phyloP scores from a whole-genome alignment of 1,140 invertebrate genomes.

The Tetragnatha versicolor region DNA sequence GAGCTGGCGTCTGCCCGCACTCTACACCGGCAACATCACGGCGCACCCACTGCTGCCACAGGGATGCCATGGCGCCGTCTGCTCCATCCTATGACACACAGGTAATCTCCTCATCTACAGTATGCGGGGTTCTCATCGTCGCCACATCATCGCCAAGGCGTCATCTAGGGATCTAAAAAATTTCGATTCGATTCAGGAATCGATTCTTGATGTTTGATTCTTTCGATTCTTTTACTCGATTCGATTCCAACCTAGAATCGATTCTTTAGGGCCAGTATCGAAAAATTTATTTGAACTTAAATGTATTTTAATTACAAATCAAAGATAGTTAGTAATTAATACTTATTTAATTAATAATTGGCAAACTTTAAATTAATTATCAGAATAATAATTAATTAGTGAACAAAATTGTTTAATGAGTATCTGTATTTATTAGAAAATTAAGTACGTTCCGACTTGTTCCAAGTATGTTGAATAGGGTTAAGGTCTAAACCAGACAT shows the following conservation, averaged over 20 bases:
- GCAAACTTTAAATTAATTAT: too few species aligned
- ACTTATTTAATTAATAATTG: too few species aligned
- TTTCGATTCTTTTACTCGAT: not conserved
- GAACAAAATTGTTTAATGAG: too few species aligned
- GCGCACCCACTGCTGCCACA: conserved; percentile 58
- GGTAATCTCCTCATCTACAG: not conserved
- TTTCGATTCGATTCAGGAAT: not conserved
- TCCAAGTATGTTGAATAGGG: too few species aligned
- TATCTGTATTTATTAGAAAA: too few species aligned
- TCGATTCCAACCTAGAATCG: not conserved
- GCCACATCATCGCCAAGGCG: not conserved
- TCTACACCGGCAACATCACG: conserved; percentile 58
- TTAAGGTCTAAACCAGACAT: too few species aligned
- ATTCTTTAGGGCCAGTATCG: not conserved
- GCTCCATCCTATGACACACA: conserved; percentile 56
- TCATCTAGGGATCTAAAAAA: not conserved
- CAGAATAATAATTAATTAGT: too few species aligned
- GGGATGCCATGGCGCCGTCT: conserved; percentile 59
- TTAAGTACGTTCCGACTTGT: too few species aligned
- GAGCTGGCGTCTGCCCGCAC: conserved; percentile 56
- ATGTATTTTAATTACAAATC: too few species aligned
- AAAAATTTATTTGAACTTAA: too few species aligned
- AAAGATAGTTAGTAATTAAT: too few species aligned
- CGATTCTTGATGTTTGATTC: not conserved
- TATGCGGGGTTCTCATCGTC: not conserved